These are phyloP conservation scores for Pseudolaguvia tuberculata DNA, from an alignment of 2,113 vertebrate genomes.

Conservation along the genomic window DNA sequence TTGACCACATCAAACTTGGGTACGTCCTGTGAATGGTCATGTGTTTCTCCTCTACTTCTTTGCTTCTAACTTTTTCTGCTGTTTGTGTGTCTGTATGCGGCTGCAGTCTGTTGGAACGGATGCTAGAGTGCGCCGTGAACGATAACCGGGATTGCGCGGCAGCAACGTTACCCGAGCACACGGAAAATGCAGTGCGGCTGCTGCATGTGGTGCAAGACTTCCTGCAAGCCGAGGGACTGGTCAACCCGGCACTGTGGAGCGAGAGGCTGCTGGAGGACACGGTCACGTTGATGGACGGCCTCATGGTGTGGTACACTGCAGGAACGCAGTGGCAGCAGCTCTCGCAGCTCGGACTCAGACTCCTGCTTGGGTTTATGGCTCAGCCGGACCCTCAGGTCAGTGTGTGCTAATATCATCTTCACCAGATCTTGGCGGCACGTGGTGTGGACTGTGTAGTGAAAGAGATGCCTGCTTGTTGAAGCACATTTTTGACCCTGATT, in stretches of 20 bases:
- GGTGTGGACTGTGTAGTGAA: too few relatives aligned
- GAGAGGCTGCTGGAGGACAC: slow-evolving; percentile 91
- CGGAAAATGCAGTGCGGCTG: slow-evolving; percentile 87
- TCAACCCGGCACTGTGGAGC: slow-evolving; percentile 85
- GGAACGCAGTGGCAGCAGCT: slow-evolving; percentile 78
- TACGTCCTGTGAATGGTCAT: slow-evolving; percentile 44
- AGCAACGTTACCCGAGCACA: slow-evolving; percentile 73
- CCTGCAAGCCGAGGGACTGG: slow-evolving; percentile 86
- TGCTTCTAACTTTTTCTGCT: neutral
- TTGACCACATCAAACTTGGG: slow-evolving; percentile 91
- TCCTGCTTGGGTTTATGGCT: slow-evolving; percentile 93
- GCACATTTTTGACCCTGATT: neutral
- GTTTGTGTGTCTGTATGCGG: neutral
- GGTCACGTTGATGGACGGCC: slow-evolving; percentile 84
- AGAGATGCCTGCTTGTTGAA: too few relatives aligned
- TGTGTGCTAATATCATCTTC: too few relatives aligned
- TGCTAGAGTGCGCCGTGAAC: slow-evolving; percentile 87
- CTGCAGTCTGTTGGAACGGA: slow-evolving; percentile 87
- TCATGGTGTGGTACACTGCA: slow-evolving; percentile 87
- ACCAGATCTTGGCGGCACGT: too few relatives aligned
- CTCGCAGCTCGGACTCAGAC: slow-evolving; percentile 84
- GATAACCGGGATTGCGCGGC: slow-evolving; percentile 86
- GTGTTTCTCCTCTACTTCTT: neutral
- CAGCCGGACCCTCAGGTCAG: slow-evolving; percentile 82
- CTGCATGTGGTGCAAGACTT: slow-evolving; percentile 91